phyloP scores from a whole-genome alignment of 2,888 invertebrate genomes.

The Fragum whitleyi region DNA sequence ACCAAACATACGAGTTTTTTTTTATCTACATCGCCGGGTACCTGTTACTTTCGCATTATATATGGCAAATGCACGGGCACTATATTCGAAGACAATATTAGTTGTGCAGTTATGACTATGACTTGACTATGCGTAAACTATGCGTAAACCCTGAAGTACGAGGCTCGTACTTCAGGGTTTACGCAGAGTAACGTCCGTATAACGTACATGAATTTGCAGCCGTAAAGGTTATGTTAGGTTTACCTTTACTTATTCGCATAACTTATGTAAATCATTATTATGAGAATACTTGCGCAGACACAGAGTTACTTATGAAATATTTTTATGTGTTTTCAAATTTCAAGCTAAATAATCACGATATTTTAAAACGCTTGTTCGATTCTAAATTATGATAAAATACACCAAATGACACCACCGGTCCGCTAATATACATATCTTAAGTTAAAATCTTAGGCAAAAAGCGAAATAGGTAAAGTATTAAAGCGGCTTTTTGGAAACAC shows the following conservation, averaged over 20 bases:
- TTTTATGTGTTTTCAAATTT: constrained; percentile 4
- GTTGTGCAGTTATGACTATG: no score
- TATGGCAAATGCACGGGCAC: no score
- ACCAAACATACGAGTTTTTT: no score
- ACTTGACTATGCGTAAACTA: no score
- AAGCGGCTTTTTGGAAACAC: neutral
- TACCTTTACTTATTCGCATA: neutral
- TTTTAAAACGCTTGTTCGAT: neutral
- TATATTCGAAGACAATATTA: no score
- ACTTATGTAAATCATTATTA: neutral
- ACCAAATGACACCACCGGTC: neutral
- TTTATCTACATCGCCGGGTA: no score
- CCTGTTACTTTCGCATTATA: no score
- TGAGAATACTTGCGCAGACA: neutral
- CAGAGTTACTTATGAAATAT: neutral
- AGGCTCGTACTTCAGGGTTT: no score
- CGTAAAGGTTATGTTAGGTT: neutral
- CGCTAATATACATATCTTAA: constrained; percentile 13
- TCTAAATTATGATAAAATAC: neutral
- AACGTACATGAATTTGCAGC: no score
- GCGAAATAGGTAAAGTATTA: constrained; percentile 17
- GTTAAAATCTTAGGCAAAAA: neutral
- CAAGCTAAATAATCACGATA: neutral
- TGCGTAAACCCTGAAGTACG: no score
- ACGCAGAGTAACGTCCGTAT: no score